A percentile compares a stretch with the other conserved stretches of the same genome.
phyloP scores from a whole-genome alignment of 2,888 invertebrate species.

The Caenorhabditis sp. region DNA sequence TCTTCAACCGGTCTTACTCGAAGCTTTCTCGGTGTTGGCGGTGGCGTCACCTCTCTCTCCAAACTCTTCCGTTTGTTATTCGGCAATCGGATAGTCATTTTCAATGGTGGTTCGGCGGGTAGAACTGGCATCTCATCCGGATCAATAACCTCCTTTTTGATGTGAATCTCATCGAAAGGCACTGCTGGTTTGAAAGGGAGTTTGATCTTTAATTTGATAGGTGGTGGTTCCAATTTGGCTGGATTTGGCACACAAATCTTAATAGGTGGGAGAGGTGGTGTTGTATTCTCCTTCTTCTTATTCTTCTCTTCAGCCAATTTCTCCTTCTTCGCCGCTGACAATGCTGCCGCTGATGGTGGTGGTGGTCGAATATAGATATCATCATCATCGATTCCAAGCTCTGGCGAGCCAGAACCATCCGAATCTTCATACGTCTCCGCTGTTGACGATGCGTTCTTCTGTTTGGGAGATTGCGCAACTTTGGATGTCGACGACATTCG shows the following conservation, averaged over 20 bases:
- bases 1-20: no score
- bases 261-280: neutral
- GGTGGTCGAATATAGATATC: constrained; percentile 2
- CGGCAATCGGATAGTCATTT: neutral
- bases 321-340: neutral
- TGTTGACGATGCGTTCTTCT: constrained; percentile 1
- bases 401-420: constrained; percentile 39
- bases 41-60: neutral
- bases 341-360: neutral
- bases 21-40: neutral
- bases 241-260: neutral
- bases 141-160: constrained; percentile 1
- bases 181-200: neutral
- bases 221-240: constrained; percentile 4
- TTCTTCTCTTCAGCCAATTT: neutral
- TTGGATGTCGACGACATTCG: neutral
- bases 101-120: neutral
- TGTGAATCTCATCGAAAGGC: constrained; percentile 5
- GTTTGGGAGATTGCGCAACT: neutral
- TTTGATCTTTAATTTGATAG: constrained; percentile 34
- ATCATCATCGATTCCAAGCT: constrained; percentile 24
- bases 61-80: neutral
- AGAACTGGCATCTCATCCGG: neutral
- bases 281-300: constrained; percentile 2
- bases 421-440: constrained; percentile 16